phyloP scores from a whole-genome alignment of 2,888 invertebrate species.

The Papilio demoleus region DNA sequence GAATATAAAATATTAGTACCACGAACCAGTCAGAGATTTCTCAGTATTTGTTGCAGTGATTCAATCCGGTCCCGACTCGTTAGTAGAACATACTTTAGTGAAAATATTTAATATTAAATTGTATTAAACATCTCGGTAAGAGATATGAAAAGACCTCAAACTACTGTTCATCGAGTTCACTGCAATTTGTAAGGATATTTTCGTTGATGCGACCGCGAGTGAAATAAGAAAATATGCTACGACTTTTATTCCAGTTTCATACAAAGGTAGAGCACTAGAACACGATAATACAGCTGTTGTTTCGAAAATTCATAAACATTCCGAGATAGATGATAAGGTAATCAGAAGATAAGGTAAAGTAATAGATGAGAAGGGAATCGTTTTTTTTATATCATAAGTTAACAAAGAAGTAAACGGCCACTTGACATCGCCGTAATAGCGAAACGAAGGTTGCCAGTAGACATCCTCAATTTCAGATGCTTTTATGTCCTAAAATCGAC shows the following conservation, averaged over 20 bases:
- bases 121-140: not conserved
- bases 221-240: constrained; percentile 22
- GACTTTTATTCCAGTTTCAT: not conserved
- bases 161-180: not conserved
- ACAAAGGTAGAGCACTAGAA: not conserved
- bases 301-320: too few relatives aligned
- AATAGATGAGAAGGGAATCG: too few relatives aligned
- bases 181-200: constrained; percentile 13
- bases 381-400: too few relatives aligned
- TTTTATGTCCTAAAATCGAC: too few relatives aligned
- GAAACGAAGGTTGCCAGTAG: too few relatives aligned
- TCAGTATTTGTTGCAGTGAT: not conserved
- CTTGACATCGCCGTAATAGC: too few relatives aligned
- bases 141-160: constrained; percentile 9
- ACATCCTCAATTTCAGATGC: too few relatives aligned
- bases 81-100: not conserved
- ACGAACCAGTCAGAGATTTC: too few relatives aligned
- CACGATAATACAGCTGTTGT: not conserved
- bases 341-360: too few relatives aligned
- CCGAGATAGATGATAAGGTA: too few relatives aligned
- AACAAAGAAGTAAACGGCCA: too few relatives aligned
- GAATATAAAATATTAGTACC: too few relatives aligned
- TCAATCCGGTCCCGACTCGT: not conserved
- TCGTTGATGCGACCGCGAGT: constrained; percentile 9
- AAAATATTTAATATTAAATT: not conserved